Conservation (phyloP, 2,797 vertebrate species). For the Thalassophryne amazonica region DNA sequence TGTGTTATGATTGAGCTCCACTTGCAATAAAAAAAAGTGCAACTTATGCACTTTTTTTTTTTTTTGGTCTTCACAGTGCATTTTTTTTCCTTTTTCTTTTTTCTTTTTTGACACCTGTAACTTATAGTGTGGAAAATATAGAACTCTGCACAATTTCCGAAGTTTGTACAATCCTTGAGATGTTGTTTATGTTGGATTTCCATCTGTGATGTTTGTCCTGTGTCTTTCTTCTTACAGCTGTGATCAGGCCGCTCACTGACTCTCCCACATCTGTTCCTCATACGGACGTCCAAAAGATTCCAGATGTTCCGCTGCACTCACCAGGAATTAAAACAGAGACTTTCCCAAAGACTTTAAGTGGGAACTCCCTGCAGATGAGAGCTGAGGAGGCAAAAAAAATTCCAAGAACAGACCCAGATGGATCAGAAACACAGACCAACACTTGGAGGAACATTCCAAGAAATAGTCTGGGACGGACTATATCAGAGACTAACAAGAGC, state of each 20-base stretch:
- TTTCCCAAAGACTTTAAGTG: conserved; percentile 8
- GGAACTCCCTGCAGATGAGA: background rate
- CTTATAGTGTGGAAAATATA: too few relatives aligned
- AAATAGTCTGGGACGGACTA: background rate
- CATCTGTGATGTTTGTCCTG: too few relatives aligned
- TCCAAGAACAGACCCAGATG: background rate
- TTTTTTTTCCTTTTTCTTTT: too few relatives aligned
- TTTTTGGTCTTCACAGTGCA: too few relatives aligned
- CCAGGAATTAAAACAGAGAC: conserved; percentile 24
- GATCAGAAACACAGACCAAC: background rate
- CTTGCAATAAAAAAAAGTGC: too few relatives aligned
- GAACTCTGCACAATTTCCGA: too few relatives aligned
- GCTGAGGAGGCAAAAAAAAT: background rate
- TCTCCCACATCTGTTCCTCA: conserved; percentile 43
- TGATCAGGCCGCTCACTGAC: conserved; percentile 1
- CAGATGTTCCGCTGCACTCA: conserved; percentile 41
- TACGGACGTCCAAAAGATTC: conserved; percentile 12
- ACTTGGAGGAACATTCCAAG: conserved; percentile 9
- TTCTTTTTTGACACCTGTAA: too few relatives aligned
- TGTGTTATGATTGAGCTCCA: too few relatives aligned
- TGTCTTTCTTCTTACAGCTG: conserved; percentile 12
- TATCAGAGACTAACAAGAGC: background rate
- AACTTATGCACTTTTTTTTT: too few relatives aligned
- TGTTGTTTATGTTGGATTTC: too few relatives aligned
- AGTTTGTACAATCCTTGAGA: too few relatives aligned